Conservation (phyloP, 2,113 vertebrate species). For the Cheilinus undulatus region DNA sequence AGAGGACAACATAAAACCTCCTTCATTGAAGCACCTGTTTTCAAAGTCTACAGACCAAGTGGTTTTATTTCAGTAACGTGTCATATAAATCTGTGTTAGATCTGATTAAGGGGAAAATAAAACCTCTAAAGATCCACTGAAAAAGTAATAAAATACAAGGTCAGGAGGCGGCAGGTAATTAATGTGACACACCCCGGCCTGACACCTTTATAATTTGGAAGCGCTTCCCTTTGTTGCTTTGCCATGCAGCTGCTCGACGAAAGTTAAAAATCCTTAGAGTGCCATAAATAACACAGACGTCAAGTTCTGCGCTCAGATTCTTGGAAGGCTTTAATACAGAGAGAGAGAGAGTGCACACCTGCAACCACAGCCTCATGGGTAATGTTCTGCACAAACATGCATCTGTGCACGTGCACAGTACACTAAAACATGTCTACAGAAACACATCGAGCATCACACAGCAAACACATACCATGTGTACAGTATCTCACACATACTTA, state of each 20-base stretch:
- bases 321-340: slow-evolving; percentile 45
- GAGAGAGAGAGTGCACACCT: slow-evolving; percentile 49
- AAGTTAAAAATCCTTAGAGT: slow-evolving; percentile 55
- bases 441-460: background rate
- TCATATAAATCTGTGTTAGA: background rate
- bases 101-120: slow-evolving; percentile 27
- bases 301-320: slow-evolving; percentile 35
- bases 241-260: slow-evolving; percentile 70
- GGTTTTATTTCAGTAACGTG: background rate
- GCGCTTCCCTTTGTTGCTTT: slow-evolving; percentile 47
- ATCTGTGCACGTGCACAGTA: slow-evolving; percentile 15
- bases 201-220: slow-evolving; percentile 55
- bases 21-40: background rate
- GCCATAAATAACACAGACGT: slow-evolving; percentile 65
- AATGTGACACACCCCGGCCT: slow-evolving; percentile 28
- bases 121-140: slow-evolving; percentile 24
- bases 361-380: slow-evolving; percentile 10
- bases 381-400: background rate
- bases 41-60: background rate
- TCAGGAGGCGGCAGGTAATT: slow-evolving; percentile 35
- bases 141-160: slow-evolving; percentile 43
- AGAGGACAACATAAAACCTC: background rate
- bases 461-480: background rate
- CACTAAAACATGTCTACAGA: background rate
- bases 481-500: slow-evolving; percentile 8